Base-by-base conservation (phyloP, 2,113 vertebrate species). In the Solenodon paradoxus region DNA sequence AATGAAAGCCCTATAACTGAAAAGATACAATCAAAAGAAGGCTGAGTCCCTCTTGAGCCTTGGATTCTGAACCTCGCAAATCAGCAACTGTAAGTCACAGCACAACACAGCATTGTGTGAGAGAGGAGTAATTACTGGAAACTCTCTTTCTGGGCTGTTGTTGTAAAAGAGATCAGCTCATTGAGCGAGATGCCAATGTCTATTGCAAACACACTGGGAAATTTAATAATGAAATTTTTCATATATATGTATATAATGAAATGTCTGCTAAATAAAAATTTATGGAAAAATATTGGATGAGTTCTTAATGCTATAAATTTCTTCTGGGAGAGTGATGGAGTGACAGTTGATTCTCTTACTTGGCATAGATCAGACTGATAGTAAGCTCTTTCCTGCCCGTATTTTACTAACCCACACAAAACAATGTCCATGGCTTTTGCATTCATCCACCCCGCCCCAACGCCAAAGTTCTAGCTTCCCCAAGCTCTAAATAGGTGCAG, bases 31-130 rank as follows among this genome's bases (percentile, higher is more conserved):
- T 57, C 87, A 91, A n/a, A 38, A 89, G 78, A 47, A 88, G n/a
- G 38, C 12, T 51, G 42, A 64, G 40, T n/a, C 22, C 81, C 94
- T 66, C 72, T 53, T 13, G 42, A 95, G 90, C 71, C 94, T 95
- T 85, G 49, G 88, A 92, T 93, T 93, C 71, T 57, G 78, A 92
- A 53, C 75, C 82, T 94, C 83, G 95, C 51, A 93, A 63, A 92
- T 79, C 55, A 95, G 88, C 84, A 69, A 74, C 75, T 38, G 57
- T 47, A 77, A 63, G 88, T 86, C 72, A 79, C 0, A 92, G 90
- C 12, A 72, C 72, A 35, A 77, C 64, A 81, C n/a, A 49, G 79
- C 75, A 51, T 20, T n/a, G 40, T 59, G 16, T 42, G n/a, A 51
- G 66, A 51, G 66, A 64, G 81, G 81, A 42, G 66, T 7, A 1